Conservation (phyloP, 92 coral and sea anemone species). For the Anthopleura xanthogrammica region DNA sequence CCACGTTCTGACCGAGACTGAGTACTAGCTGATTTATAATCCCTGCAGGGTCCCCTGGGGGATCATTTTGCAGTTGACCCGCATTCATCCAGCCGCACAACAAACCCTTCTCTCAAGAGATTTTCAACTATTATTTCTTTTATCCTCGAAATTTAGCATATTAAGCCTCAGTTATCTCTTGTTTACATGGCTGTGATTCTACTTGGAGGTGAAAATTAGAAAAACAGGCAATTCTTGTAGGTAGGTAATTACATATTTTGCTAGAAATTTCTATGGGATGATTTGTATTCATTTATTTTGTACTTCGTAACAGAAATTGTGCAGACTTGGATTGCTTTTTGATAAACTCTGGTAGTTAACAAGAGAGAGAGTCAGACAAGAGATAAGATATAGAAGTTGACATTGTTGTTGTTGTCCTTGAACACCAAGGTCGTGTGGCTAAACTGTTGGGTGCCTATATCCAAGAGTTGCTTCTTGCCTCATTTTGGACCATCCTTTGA, state of each 20-base stretch:
- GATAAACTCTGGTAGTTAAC: not conserved
- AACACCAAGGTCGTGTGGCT: not conserved
- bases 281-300: not conserved
- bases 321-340: not conserved
- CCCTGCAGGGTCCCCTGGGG: slow-evolving; percentile 15
- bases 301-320: no score
- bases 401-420: not conserved
- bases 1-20: not conserved
- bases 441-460: no score
- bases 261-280: not conserved
- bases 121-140: not conserved
- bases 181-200: not conserved
- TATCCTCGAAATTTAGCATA: not conserved
- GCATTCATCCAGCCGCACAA: not conserved
- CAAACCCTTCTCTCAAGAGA: not conserved
- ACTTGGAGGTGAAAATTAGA: not conserved
- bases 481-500: no score
- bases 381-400: not conserved
- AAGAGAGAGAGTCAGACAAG: not conserved
- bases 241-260: not conserved
- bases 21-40: not conserved
- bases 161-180: not conserved
- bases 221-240: not conserved
- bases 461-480: no score
- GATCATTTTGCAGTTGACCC: not conserved